phyloP scores from a whole-genome alignment of 2,113 vertebrate genomes.

The Arvicanthis niloticus region DNA sequence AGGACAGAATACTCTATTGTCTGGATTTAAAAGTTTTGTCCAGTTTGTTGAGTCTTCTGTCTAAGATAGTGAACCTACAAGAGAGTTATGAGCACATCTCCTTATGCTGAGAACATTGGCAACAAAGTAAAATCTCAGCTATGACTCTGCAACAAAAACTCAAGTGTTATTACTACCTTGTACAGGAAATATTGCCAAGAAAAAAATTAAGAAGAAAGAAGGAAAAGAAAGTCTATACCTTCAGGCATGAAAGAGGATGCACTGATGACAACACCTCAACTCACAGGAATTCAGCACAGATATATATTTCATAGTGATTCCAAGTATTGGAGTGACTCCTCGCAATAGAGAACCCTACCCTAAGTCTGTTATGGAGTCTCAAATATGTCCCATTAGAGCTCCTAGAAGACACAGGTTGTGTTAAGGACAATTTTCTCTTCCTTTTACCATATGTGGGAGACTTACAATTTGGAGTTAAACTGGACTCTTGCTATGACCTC shows the following conservation, averaged over 20 bases:
- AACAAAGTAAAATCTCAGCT: background rate
- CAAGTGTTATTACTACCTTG: background rate
- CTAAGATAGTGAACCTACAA: background rate
- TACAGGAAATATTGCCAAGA: background rate
- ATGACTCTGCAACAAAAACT: background rate
- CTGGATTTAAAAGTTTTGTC: background rate
- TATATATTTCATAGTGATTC: background rate
- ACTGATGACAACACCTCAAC: background rate
- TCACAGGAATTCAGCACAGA: background rate
- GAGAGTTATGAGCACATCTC: background rate
- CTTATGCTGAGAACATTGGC: background rate
- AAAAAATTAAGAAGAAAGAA: background rate
- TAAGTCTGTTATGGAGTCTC: background rate
- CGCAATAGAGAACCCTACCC: background rate
- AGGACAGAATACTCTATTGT: background rate
- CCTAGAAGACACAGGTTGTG: background rate
- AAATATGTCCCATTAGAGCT: background rate
- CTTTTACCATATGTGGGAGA: background rate
- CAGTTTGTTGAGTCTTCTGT: background rate
- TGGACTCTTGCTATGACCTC: background rate
- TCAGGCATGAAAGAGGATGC: background rate
- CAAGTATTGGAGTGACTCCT: background rate
- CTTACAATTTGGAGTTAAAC: conserved; percentile 1
- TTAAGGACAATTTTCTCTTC: background rate
- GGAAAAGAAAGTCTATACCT: background rate